Evolutionary conservation across 2,113 vertebrate genomes (phyloP).

Genomic region (Phylloscopus trochilus): DNA sequence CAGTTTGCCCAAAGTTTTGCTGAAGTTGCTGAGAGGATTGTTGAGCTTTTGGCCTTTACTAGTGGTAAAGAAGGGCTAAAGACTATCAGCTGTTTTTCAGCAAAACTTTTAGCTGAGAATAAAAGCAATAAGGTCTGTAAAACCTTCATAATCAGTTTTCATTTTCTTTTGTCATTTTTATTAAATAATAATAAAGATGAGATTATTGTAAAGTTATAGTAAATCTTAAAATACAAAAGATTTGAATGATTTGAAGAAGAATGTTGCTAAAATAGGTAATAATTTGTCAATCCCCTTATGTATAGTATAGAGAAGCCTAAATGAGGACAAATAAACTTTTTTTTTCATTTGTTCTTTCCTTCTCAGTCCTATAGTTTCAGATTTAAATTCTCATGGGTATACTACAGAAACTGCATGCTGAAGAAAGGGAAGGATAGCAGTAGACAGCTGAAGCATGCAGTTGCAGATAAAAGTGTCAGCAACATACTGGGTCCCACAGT

Average conservation of each 20-base stretch:
- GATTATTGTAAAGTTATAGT: not conserved
- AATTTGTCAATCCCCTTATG: not conserved
- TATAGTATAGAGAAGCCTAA: not conserved
- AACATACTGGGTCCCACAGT: not conserved
- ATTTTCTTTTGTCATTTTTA: not conserved
- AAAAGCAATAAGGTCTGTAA: not conserved
- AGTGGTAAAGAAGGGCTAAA: not conserved
- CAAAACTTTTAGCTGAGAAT: not conserved
- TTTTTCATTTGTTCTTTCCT: not conserved
- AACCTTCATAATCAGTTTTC: not conserved
- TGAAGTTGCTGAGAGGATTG: not conserved
- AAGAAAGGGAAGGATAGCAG: not conserved
- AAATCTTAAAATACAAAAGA: not conserved
- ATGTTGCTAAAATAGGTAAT: not conserved
- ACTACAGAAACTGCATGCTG: not conserved
- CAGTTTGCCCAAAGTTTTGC: not conserved
- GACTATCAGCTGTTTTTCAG: not conserved
- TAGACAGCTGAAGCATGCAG: not conserved
- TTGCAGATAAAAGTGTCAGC: not conserved
- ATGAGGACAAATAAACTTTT: not conserved
- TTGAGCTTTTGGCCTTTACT: not conserved
- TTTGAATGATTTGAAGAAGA: not conserved
- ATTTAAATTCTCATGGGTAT: not conserved
- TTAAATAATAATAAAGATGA: not conserved
- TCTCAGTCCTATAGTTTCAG: not conserved